These are phyloP conservation scores for Fregetta grallaria DNA, from an alignment of 2,113 vertebrate species.

Conservation along the genomic window DNA sequence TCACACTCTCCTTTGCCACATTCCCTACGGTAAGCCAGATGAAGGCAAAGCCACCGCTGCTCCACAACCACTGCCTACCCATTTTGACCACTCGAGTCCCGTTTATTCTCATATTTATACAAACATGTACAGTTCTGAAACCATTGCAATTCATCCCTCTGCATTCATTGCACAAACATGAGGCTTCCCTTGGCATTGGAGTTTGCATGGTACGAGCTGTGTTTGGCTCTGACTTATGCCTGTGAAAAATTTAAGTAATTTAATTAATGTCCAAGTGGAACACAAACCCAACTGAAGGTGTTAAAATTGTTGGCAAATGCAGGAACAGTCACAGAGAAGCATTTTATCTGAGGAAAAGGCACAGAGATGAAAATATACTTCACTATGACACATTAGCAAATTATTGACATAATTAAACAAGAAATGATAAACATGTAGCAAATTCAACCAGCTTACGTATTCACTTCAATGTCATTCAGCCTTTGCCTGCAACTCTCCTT, in stretches of 20 bases:
- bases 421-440: not conserved
- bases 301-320: not conserved
- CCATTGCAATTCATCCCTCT: not conserved
- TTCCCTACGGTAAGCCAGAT: not conserved
- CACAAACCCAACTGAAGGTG: not conserved
- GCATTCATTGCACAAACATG: not conserved
- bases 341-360: not conserved
- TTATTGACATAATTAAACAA: not conserved
- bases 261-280: not conserved
- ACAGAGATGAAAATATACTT: not conserved
- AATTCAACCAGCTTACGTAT: not conserved
- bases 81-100: not conserved
- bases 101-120: not conserved
- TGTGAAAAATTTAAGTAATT: not conserved
- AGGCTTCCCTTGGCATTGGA: not conserved
- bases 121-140: not conserved
- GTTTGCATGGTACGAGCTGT: not conserved
- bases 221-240: not conserved
- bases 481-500: not conserved
- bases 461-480: not conserved
- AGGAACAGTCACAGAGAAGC: not conserved
- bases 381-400: not conserved
- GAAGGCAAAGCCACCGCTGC: not conserved
- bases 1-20: not conserved
- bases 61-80: not conserved